Base-by-base conservation (phyloP, 2,797 vertebrate species). In the Chelon labrosus region DNA sequence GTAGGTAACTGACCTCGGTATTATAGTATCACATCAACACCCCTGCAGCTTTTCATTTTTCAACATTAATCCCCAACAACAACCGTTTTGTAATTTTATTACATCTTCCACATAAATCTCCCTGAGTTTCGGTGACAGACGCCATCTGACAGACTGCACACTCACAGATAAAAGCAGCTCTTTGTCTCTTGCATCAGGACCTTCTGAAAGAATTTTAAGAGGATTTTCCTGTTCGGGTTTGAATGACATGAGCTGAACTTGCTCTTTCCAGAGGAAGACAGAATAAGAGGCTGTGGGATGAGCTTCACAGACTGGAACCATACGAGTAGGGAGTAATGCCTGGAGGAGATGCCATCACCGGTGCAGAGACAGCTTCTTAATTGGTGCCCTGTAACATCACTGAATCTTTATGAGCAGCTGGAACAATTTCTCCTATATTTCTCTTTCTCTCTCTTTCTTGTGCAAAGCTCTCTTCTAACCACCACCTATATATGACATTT, bases 381-480 rank as follows among this genome's bases (percentile, higher is more conserved):
- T 90, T 91, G 86, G 89, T 25, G 75, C 74, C 77, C 75, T 85
- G 85, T 82, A 88, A 80, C 84, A 44, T 73, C 55, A 11, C 79
- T 79, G 75, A 84, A 84, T 83, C 70, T 79, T 75, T 77, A 84
- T 73, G 55, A 90, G 76, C 73, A 68, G 66, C 70, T 74, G 66
- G 79, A 83, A 80, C 60, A 83, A 77, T 85, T 74, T 73, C 64
- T 52, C 41, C 38, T 69, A 70, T 67, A 51, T 72, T 77, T 75
- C 25, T 56, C 16, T 62, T 3, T 31, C 19, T 7, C 20, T 10
- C 14, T 55, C 56, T 41, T 47, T 61, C 20, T 13, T 12, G 69
- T 35, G 35, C 41, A 67, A 76, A 73, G 67, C 38, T 67, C 19
- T 73, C 70, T 69, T n/a, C 13, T 71, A 77, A 71, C 53, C 7